Evolutionary conservation across 2,113 vertebrate genomes (phyloP).

Genomic region (Callionymus lyra): DNA sequence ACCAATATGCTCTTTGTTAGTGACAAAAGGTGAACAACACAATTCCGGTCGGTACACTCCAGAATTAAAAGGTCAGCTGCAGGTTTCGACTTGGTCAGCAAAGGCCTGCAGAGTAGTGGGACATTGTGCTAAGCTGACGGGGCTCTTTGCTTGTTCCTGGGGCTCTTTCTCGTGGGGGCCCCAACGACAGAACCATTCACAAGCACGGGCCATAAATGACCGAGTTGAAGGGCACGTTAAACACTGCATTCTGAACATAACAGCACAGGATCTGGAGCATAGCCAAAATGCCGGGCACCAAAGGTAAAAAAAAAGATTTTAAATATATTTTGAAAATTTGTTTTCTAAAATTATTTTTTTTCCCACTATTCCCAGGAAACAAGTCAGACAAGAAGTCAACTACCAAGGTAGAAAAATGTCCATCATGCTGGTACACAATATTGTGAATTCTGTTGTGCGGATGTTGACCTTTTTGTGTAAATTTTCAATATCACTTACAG

Average conservation of each 20-base stretch:
- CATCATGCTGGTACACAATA: not conserved
- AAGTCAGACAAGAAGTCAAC: conserved; percentile 74
- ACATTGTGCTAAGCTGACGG: conserved; percentile 59
- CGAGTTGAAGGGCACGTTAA: conserved; percentile 30
- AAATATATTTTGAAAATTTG: fast-evolving
- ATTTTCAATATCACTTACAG: conserved; percentile 28
- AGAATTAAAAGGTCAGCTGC: conserved; percentile 52
- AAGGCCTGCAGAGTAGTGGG: conserved; percentile 33
- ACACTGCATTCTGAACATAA: conserved; percentile 49
- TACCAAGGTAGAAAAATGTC: conserved; percentile 61
- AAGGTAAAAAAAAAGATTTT: conserved; percentile 47
- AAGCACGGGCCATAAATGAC: conserved; percentile 63
- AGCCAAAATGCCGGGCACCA: conserved; percentile 72
- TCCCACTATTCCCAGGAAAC: conserved; percentile 57
- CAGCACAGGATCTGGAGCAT: conserved; percentile 42
- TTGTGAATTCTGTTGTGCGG: not conserved
- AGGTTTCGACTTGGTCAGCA: conserved; percentile 70
- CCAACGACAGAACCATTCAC: conserved; percentile 53
- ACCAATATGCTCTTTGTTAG: conserved; percentile 15
- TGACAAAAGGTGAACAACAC: conserved; percentile 37
- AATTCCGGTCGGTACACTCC: conserved; percentile 48
- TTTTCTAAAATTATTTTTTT: conserved; percentile 2
- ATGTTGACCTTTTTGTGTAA: not conserved
- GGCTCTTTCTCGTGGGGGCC: conserved; percentile 65
- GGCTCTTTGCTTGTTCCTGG: conserved; percentile 67